Evolutionary conservation across 2,797 vertebrate species (phyloP).

Genomic region (Cephalopachus bancanus): DNA sequence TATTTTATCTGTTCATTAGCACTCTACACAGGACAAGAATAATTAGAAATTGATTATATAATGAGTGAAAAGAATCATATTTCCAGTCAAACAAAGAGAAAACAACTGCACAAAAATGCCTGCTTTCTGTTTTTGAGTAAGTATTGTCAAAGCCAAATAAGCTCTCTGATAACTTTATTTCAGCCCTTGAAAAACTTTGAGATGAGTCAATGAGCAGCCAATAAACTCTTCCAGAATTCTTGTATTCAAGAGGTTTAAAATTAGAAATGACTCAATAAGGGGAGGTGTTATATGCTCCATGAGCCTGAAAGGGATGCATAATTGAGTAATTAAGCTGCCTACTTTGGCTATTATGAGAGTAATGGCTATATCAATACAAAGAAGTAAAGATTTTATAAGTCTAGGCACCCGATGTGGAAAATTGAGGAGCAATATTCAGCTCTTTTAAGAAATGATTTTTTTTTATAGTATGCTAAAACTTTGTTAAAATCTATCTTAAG

Average conservation of each 20-base stretch:
- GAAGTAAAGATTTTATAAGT: conserved; percentile 25
- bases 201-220: conserved; percentile 11
- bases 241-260: conserved; percentile 41
- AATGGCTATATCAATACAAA: background rate
- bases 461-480: background rate
- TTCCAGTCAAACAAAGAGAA: background rate
- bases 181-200: background rate
- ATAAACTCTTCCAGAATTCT: background rate
- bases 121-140: conserved; percentile 7
- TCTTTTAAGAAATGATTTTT: background rate
- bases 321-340: background rate
- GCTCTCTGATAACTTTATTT: background rate
- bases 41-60: background rate
- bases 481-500: background rate
- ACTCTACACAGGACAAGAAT: background rate
- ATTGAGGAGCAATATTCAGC: background rate
- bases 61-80: background rate
- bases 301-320: background rate
- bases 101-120: background rate
- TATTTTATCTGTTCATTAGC: background rate
- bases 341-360: conserved; percentile 17
- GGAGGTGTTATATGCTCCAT: background rate
- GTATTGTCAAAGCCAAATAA: background rate
- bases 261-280: conserved; percentile 57
- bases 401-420: background rate